These are phyloP conservation scores for Ganaspis brasiliensis DNA, from an alignment of 2,888 invertebrate genomes.

Conservation along the genomic window DNA sequence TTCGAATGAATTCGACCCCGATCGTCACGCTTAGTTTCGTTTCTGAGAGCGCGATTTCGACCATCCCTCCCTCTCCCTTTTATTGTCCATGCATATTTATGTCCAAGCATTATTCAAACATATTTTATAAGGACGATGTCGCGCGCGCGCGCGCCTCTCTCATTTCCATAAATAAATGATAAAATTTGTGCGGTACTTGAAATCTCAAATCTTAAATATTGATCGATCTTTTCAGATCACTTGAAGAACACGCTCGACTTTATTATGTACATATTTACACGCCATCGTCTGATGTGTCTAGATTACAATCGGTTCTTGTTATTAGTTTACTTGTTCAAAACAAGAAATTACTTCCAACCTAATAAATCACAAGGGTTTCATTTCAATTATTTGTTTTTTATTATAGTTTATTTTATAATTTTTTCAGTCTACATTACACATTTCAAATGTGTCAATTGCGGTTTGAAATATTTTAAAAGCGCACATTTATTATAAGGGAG, in stretches of 20 bases:
- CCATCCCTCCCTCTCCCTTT: constrained; percentile 51
- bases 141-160: constrained; percentile 65
- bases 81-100: constrained; percentile 76
- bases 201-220: constrained; percentile 23
- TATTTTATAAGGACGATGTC: constrained; percentile 77
- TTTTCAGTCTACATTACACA: not conserved
- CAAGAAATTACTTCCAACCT: constrained; percentile 1
- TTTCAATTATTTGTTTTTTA: not conserved
- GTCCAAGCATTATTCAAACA: constrained; percentile 76
- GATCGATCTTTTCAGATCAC: constrained; percentile 8
- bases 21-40: constrained; percentile 73
- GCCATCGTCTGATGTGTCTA: constrained; percentile 2
- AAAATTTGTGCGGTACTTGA: constrained; percentile 55
- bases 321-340: constrained; percentile 4
- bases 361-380: not conserved
- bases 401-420: not conserved
- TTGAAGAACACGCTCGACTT: constrained; percentile 4
- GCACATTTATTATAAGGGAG: too few relatives aligned
- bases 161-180: constrained; percentile 76
- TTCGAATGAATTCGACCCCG: constrained; percentile 69
- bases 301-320: constrained; percentile 19
- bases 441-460: too few relatives aligned
- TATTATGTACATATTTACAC: constrained; percentile 18
- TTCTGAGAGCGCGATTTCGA: constrained; percentile 55
- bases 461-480: too few relatives aligned